These are phyloP conservation scores for Dolichopus griseipennis DNA, from an alignment of 2,888 invertebrate species.

Conservation along the genomic window DNA sequence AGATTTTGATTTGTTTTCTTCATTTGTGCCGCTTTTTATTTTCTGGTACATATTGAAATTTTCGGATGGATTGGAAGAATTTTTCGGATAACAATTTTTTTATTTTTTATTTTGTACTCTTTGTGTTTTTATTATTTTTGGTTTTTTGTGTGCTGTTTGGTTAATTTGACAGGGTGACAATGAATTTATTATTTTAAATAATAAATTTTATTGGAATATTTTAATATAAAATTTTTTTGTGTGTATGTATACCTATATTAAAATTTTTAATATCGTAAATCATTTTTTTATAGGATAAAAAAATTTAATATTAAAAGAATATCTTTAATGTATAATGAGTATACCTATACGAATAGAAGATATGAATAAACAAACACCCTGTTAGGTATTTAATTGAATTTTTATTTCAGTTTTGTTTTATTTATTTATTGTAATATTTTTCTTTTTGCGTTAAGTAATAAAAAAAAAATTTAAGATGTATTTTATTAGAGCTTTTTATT, in stretches of 20 bases:
- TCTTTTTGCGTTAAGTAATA: not conserved
- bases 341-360: too few species aligned
- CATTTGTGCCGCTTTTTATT: not conserved
- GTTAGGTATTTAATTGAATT: not conserved
- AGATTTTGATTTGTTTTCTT: not conserved
- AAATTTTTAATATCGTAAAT: too few species aligned
- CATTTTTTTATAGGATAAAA: too few species aligned
- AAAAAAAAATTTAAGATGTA: not conserved
- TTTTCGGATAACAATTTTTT: not conserved
- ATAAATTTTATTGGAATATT: too few species aligned
- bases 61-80: not conserved
- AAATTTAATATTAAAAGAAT: too few species aligned
- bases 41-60: not conserved
- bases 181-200: too few species aligned
- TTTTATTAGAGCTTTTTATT: not conserved
- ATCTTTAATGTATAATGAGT: too few species aligned
- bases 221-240: too few species aligned
- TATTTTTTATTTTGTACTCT: not conserved
- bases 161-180: not conserved
- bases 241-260: too few species aligned
- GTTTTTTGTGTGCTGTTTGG: not conserved
- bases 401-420: not conserved
- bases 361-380: not conserved
- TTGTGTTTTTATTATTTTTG: too few species aligned
- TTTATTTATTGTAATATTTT: too few species aligned